Percentiles rank a stretch among this genome's conserved stretches.
phyloP scores from a whole-genome alignment of 2,113 vertebrate genomes.

The Micromys minutus region DNA sequence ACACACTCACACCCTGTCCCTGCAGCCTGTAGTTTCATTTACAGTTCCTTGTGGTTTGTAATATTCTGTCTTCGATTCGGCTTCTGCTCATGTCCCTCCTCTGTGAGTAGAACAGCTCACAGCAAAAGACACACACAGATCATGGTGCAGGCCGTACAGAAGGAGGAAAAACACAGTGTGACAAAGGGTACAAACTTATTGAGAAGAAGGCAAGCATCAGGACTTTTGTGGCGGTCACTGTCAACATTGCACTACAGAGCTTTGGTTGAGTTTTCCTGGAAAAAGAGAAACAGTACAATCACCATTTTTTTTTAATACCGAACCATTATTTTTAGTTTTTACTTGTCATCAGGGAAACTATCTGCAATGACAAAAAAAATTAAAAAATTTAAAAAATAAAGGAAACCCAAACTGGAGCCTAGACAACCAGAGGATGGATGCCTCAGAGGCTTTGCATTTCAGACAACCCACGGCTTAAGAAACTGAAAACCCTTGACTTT shows the following conservation, averaged over 20 bases:
- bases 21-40: background rate
- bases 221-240: background rate
- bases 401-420: background rate
- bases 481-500: background rate
- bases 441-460: too few relatives aligned
- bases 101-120: background rate
- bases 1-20: background rate
- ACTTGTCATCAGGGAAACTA: background rate
- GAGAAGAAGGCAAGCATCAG: background rate
- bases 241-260: background rate
- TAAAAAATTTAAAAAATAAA: background rate
- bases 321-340: background rate
- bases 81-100: background rate
- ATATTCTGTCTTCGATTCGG: background rate
- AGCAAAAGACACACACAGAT: conserved; percentile 4
- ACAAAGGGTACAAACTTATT: conserved; percentile 3
- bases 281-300: conserved; percentile 13
- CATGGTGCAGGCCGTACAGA: background rate
- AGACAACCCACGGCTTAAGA: fast-evolving
- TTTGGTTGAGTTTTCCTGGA: background rate
- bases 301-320: background rate
- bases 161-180: background rate
- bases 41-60: background rate
- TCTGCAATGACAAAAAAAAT: background rate
- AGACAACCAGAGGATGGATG: background rate